Evolutionary conservation across 2,797 vertebrate genomes (phyloP), one percentile per base, ranked within the genome.

Genomic region (Cynodonichthys magdalenae): DNA sequence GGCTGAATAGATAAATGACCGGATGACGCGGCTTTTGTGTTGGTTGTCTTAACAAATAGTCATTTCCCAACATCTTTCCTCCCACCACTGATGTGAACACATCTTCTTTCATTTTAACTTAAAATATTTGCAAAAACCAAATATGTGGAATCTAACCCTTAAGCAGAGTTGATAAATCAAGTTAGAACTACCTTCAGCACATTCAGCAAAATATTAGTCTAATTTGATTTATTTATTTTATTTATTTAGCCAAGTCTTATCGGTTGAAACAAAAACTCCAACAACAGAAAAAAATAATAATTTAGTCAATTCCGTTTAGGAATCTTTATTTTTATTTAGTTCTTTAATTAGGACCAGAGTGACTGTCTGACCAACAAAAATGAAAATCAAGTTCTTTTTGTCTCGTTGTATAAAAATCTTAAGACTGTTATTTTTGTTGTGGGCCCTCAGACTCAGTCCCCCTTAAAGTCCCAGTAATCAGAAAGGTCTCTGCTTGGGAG

Each of bases 401-500:
- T 48, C 53, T 60, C 44, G 68, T 39, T 61, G 47, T 63, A 14
- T 63, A 60, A 58, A 75, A 74, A 52, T 19, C 48, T 46, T 1
- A 36, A 62, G 42, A 44, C 53, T 14, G 27, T 53, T 0, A 49
- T 64, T 59, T 72, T 19, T 58, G 39, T 70, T 66, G 73, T 80
- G 67, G 62, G 46, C 24, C 24, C 20, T 59, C 24, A 17, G 18
- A 70, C 18, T 57, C 49, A 42, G 50, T 44, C 3, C 0, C 46
- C 17, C 47, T 15, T 18, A 15, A 48, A 44, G 58, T 10, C 58
- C 18, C 53, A 69, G 18, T 60, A 48, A 73, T 69, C 47, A 54
- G 64, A 78, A 66, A 74, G 41, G 75, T 63, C 74, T 83, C 57
- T 27, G 27, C 51, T 57, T 14, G 7, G 18, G 24, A 60, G 65